Base-by-base conservation (phyloP, 1,140 invertebrate species). In the Dinothrombium tinctorium region DNA sequence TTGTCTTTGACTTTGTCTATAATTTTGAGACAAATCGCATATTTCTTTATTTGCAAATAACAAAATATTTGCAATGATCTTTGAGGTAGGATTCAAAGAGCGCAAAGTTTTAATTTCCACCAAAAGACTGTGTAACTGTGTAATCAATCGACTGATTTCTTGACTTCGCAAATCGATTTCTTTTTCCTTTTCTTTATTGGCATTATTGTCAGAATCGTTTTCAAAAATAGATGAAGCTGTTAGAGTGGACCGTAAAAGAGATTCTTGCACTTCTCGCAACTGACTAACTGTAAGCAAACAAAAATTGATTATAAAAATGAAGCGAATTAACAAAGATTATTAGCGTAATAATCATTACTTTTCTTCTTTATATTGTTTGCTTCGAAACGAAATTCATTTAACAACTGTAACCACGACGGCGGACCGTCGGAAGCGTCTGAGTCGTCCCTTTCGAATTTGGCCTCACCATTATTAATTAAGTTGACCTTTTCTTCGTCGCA, bases 361-460 rank as follows among this genome's bases (percentile, higher is more conserved):
- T 45, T 40, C 20, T 33, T 29, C 23, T 35, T 33, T 4, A 45
- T 45, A 33, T 45, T 41, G 36, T 23, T 33, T 8, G 32, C 14
- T 12, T 45, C 43, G 22, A 42, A 45, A n/a, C 43, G 43, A 22
- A 45, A 45, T 37, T 45, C 37, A 32, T 45, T 39, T 12, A 45
- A 12, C 32, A 6, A 19, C 4, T 38, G 25, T 15, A 45, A 15
- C 43, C 43, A 45, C 22, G 29, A 36, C 15, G 43, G 43, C 12
- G 33, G 7, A 21, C 23, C 33, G 7, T 22, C 20, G 7, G 19
- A 7, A 11, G 12, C 19, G 20, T 15, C 23, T 36, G 19, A 36
- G 23, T 36, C 12, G 12, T 22, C 12, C 33, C 33, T 11, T 36
- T 36, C n/a, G n/a, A n/a, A n/a, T n/a, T n/a, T n/a, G n/a, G n/a